Evolutionary conservation across 30 jellyfish, hydroid and myxozoan genomes (phyloP).

Genomic region (Nemopilema nomurai): DNA sequence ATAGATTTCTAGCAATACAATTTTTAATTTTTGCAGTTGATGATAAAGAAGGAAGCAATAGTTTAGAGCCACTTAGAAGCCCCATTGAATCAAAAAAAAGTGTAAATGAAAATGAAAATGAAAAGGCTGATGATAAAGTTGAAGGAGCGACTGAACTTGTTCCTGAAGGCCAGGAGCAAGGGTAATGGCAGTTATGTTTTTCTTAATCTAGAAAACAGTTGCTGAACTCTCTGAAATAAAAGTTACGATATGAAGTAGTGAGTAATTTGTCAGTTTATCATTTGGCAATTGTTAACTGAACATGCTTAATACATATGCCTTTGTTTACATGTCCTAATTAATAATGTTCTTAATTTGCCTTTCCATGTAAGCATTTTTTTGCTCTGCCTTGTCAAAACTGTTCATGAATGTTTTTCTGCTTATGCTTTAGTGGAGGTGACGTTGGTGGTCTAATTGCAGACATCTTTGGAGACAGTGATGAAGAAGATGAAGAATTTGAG

Average conservation of each 20-base stretch:
- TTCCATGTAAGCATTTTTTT: no score
- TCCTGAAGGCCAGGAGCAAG: background rate
- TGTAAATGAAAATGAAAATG: slow-evolving; percentile 18
- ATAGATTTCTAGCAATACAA: no score
- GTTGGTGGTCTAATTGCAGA: slow-evolving; percentile 98
- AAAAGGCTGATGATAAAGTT: background rate
- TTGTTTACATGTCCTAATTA: no score
- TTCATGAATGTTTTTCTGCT: background rate
- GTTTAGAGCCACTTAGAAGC: background rate
- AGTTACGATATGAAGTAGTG: no score
- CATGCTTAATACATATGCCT: no score
- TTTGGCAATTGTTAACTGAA: no score
- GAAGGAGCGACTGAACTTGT: background rate
- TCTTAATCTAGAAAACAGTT: no score
- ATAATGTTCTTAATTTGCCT: no score
- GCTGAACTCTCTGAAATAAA: no score
- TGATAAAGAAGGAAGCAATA: background rate
- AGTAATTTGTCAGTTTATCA: no score
- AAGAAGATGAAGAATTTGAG: slow-evolving; percentile 97
- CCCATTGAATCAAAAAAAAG: background rate
- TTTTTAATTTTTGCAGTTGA: background rate
- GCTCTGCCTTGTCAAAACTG: no score
- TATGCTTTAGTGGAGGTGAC: slow-evolving; percentile 53
- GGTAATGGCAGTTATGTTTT: background rate
- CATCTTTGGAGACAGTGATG: slow-evolving; percentile 98